Conservation (phyloP, 53 echinoderm and acorn worm genomes). For the Arbacia lixula region DNA sequence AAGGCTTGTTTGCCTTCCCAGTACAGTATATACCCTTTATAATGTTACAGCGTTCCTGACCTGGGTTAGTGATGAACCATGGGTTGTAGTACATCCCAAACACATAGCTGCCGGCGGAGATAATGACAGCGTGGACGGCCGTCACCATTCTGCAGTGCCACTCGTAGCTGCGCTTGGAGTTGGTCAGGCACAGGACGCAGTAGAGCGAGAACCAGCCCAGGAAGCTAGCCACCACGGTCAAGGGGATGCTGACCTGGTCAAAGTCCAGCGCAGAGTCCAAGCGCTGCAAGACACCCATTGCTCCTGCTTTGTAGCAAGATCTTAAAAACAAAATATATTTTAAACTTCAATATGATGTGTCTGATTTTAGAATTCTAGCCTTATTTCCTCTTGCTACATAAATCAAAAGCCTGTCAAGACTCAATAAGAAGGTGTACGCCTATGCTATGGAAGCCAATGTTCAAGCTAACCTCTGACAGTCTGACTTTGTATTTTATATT, state of each 20-base stretch:
- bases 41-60: conserved; percentile 31
- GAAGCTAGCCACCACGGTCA: conserved; percentile 65
- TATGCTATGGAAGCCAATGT: too few species aligned
- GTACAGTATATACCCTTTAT: too few species aligned
- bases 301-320: not conserved
- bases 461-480: too few species aligned
- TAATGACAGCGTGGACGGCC: conserved; percentile 71
- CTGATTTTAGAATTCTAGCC: too few species aligned
- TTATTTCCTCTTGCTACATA: too few species aligned
- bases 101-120: conserved; percentile 67
- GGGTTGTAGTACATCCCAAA: conserved; percentile 95
- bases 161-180: conserved; percentile 79
- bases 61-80: conserved; percentile 92
- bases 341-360: too few species aligned
- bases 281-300: conserved; percentile 34
- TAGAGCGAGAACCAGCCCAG: conserved; percentile 85
- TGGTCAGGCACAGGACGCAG: conserved; percentile 71
- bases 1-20: too few species aligned
- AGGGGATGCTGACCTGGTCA: conserved; percentile 14
- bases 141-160: conserved; percentile 84
- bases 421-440: too few species aligned
- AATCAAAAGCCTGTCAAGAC: too few species aligned
- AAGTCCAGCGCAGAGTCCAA: conserved; percentile 25
- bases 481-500: too few species aligned
- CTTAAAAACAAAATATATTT: too few species aligned